These are phyloP conservation scores for Anomalospiza imberbis DNA, from an alignment of 2,797 vertebrate species.

Conservation along the genomic window DNA sequence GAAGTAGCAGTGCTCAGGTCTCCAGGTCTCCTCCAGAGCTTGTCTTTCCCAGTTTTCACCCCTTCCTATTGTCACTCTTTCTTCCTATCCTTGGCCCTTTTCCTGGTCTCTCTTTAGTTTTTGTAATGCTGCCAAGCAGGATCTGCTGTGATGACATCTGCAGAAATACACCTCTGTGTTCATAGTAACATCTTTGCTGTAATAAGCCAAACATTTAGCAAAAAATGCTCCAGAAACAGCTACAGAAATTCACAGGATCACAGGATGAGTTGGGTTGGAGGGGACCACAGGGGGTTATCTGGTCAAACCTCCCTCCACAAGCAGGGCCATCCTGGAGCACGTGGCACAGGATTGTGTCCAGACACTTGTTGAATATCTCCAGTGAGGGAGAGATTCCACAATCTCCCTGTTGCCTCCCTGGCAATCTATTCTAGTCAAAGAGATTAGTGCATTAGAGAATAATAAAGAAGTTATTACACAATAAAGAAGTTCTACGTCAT, in stretches of 20 bases:
- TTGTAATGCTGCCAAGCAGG: neutral
- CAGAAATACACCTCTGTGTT: neutral
- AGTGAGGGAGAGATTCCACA: neutral
- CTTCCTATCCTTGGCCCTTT: neutral
- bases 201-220: neutral
- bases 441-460: neutral
- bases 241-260: neutral
- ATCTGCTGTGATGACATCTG: neutral
- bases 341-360: neutral
- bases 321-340: neutral
- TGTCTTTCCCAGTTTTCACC: neutral
- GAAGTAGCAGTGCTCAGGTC: neutral
- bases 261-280: neutral
- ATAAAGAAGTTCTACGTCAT: neutral
- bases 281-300: accelerated
- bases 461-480: neutral
- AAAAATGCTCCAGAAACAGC: neutral
- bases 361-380: neutral
- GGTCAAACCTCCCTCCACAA: neutral
- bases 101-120: neutral
- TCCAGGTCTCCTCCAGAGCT: neutral
- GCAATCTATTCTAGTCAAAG: neutral
- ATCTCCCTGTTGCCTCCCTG: neutral
- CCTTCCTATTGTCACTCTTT: neutral
- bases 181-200: neutral